Base-by-base conservation (phyloP, 2,797 vertebrate species). In the Pangasius larnaudii region DNA sequence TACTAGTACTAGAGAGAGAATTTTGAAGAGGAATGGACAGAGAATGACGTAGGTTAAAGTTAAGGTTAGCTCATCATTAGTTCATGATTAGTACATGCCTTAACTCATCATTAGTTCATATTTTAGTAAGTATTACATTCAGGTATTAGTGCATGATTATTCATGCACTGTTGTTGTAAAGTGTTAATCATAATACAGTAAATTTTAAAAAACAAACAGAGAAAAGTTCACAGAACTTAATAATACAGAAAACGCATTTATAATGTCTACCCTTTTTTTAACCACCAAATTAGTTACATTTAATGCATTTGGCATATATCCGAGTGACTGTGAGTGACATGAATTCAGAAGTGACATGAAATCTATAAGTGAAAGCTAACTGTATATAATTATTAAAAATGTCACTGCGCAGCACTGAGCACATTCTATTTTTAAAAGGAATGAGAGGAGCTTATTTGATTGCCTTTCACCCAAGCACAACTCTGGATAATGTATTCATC, bases 401-500 rank as follows among this genome's bases (percentile, higher is more conserved):
- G 33, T 27, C n/a, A 61, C 56, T 33, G n/a, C 19, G 0, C 79
- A 63, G 58, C 10, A 16, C 13, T 10, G 36, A 49, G 42, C 59
- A 65, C 14, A 0, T 46, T 83, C 39, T 59, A 59, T 16, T 63
- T 84, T 51, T 33, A 65, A 83, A 65, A 4, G 42, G 42, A 49
- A 27, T 30, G n/a, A 83, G 27, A 22, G 8, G 18, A 83, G 59
- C 14, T 11, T 33, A 67, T 83, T 65, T 51, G 81, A 82, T 65
- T 81, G 79, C 36, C 58, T 63, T n/a, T 65, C 39, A 14, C 80
- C 59, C 39, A 51, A 30, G 59, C 61, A 65, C 27, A 49, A 49
- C 81, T 83, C 61, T 30, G 5, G 27, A 84, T 84, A 67, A 84
- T 84, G 61, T 51, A 51, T 67, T 67, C 42, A 67, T 51, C 39